Percentiles rank a stretch among this genome's conserved stretches.
phyloP scores from a whole-genome alignment of 1,140 invertebrate genomes.

The Macrotrachela quadricornifera region DNA sequence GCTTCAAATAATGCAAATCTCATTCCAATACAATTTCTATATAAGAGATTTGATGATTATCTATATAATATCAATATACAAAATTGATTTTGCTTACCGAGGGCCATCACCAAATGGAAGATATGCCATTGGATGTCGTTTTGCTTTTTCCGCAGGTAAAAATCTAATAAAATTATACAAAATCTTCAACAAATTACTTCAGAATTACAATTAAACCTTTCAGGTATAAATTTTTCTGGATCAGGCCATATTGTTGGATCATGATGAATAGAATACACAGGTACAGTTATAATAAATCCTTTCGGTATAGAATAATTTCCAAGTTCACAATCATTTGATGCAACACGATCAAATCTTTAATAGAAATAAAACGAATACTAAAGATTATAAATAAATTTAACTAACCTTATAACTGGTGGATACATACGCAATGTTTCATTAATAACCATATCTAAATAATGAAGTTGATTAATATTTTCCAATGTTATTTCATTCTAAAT shows the following conservation, averaged over 20 bases:
- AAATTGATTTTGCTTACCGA: no score
- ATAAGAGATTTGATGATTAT: no score
- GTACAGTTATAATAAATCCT: conserved; percentile 29
- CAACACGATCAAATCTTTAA: conserved; percentile 11
- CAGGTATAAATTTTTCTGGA: conserved; percentile 29
- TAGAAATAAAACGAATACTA: no score
- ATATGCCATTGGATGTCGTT: no score
- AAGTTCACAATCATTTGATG: conserved; percentile 10
- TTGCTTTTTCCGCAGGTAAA: no score
- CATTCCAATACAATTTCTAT: no score
- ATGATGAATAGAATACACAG: conserved; percentile 34
- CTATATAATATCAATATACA: no score
- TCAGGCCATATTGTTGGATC: conserved; percentile 26
- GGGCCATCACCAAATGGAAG: no score
- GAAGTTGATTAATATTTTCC: conserved; percentile 16
- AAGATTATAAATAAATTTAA: no score
- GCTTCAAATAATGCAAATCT: no score
- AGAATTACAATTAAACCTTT: conserved; percentile 13
- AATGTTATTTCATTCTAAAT: conserved; percentile 16
- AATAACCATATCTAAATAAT: conserved; percentile 24
- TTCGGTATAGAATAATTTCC: conserved; percentile 31
- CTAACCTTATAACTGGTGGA: conserved; percentile 13
- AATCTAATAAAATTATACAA: no score
- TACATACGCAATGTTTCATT: conserved; percentile 23
- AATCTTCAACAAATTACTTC: no score